Conservation (phyloP, 2,888 invertebrate genomes). For the Parnassius mnemosyne region DNA sequence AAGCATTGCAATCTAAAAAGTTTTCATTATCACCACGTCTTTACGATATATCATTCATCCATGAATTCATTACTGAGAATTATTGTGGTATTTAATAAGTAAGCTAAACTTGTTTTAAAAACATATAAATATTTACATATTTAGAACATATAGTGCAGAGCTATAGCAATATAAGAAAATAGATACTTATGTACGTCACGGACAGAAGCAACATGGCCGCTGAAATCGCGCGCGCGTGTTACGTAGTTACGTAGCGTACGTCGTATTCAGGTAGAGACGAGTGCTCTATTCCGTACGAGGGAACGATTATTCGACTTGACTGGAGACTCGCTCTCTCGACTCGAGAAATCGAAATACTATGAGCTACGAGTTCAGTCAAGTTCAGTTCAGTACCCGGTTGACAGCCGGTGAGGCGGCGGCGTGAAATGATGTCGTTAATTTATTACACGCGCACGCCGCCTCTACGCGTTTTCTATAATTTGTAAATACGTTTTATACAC, state of each 20-base stretch:
- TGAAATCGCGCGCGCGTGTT: conserved; percentile 54
- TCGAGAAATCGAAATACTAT: conserved; percentile 31
- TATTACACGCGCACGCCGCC: conserved; percentile 70
- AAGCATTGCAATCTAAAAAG: too few relatives aligned
- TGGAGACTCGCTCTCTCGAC: conserved; percentile 39
- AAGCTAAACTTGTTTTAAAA: too few relatives aligned
- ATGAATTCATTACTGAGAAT: too few relatives aligned
- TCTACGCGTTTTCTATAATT: conserved; percentile 69
- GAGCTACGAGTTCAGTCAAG: conserved; percentile 22
- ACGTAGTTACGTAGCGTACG: conserved; percentile 40
- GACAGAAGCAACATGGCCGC: conserved; percentile 62
- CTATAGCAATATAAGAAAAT: too few relatives aligned
- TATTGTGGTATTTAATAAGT: too few relatives aligned
- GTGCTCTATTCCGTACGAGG: conserved; percentile 39
- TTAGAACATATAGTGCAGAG: too few relatives aligned
- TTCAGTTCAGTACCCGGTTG: conserved; percentile 77
- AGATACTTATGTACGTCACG: conserved; percentile 49
- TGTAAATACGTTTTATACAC: conserved; percentile 66
- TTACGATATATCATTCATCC: too few relatives aligned
- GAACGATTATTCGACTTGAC: conserved; percentile 45
- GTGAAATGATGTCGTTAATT: conserved; percentile 47
- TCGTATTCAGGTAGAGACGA: conserved; percentile 46
- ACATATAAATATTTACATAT: too few relatives aligned
- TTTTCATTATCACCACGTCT: too few relatives aligned
- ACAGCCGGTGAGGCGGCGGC: conserved; percentile 77